Evolutionary conservation across 2,888 invertebrate species (phyloP), one percentile per base, ranked within the genome.

Genomic region (Drosophila infuscata): DNA sequence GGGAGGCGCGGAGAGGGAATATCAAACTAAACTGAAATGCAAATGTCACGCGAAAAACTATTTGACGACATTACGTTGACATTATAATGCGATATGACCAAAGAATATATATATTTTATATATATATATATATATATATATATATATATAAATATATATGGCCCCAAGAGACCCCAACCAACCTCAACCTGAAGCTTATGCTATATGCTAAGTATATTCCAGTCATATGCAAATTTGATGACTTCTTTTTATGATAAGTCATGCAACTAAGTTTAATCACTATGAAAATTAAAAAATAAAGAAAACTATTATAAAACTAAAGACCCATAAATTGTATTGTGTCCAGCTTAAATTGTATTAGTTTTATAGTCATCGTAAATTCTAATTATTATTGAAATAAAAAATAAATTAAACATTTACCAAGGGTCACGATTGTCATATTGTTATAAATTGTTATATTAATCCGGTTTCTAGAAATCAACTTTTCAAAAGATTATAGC

Each of bases 21-120:
- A 74, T 73, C 82, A 67, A 64, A 38, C 61, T 62, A 63, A 76
- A 79, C 71, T 86, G 89, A 91, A 92, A 92, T 88, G 81, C 83
- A 85, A 90, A 91, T 83, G 85, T 83, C 92, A 92, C 92, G 92
- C 91, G 86, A 92, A 90, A 91, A 91, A 91, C 88, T 84, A 91
- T 91, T 91, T 89, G 85, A 91, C 81, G 89, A 87, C 83, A 88
- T 83, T 86, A 85, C 89, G 84, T 79, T 84, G 85, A 89, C 84
- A 89, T 89, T 88, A 85, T 88, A 88, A 88, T 86, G 58, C 69
- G 62, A 82, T 85, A 80, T 88, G 88, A 62, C 71, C 77, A 76
- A 65, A 65, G 70, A 56, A 74, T 68, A 65, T 56, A 20, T 17
- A 36, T 36, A 36, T 7, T 25, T 25, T 25, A n/a, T n/a, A n/a